phyloP scores from a whole-genome alignment of 2,888 invertebrate species.

The Oscheius myriophilus region DNA sequence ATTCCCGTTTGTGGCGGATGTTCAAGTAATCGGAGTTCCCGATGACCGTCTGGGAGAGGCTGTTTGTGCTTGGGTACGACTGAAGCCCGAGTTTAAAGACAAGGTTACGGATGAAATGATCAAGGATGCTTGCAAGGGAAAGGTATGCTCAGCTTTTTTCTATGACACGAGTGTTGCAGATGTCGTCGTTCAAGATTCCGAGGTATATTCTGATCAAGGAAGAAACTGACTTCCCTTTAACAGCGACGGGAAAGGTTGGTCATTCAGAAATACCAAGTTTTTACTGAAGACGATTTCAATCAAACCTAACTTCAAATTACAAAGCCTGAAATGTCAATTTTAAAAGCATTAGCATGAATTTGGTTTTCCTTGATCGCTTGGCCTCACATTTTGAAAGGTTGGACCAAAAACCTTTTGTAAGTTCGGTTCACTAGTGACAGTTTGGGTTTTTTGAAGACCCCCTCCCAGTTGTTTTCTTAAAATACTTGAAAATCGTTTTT shows the following conservation, averaged over 20 bases:
- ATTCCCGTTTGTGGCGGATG: constrained; percentile 73
- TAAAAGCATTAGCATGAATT: too few relatives aligned
- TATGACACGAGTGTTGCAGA: constrained; percentile 65
- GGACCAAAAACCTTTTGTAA: too few relatives aligned
- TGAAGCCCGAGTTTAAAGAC: constrained; percentile 75
- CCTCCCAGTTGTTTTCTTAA: too few relatives aligned
- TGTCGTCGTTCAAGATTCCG: constrained; percentile 84
- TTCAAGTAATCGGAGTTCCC: constrained; percentile 74
- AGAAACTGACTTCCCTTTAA: constrained; percentile 78
- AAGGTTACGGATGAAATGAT: constrained; percentile 76
- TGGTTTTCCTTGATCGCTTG: too few relatives aligned
- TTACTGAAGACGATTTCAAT: too few relatives aligned
- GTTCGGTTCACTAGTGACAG: too few relatives aligned
- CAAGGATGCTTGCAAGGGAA: constrained; percentile 73
- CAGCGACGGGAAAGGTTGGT: constrained; percentile 81
- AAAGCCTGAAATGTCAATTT: too few relatives aligned
- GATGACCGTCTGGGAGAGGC: constrained; percentile 74
- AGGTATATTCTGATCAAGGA: constrained; percentile 77
- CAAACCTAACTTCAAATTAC: too few relatives aligned
- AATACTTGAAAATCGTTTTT: too few relatives aligned
- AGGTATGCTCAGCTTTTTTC: constrained; percentile 72
- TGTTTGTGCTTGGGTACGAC: constrained; percentile 74
- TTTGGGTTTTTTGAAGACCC: too few relatives aligned
- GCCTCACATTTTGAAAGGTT: too few relatives aligned
- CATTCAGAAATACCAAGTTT: too few relatives aligned